Evolutionary conservation across 2,797 vertebrate species (phyloP), one percentile per base, ranked within the genome.

Genomic region (Distichodus sexfasciatus): DNA sequence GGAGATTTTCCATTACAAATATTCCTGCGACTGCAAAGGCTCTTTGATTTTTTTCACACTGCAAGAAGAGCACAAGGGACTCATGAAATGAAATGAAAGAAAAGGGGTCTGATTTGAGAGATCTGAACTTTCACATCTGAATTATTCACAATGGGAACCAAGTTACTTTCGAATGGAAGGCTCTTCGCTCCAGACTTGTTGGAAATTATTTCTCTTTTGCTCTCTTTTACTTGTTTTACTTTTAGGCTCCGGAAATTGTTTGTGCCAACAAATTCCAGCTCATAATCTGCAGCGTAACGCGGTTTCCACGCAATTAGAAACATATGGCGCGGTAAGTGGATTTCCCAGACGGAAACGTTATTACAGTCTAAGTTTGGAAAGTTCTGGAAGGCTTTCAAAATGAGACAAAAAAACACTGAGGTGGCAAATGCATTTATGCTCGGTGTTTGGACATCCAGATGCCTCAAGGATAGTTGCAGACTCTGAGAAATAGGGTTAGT

Each of bases 131-230:
- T 55, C 36, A 21, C 21, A 35, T 43, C 24, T 59, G 2, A 66
- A 66, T 68, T 19, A 31, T 57, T 67, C 40, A 58, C 62, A 72
- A 24, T 24, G n/a, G 35, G 51, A 21, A 54, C 47, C 28, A 44
- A 17, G 47, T 62, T 54, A 23, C 58, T 62, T 36, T 41, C 36
- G 46, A 17, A 23, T 61, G 50, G 12, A 36, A 26, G 38, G 17
- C 48, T 70, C 10, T 38, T 46, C 21, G 29, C 40, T 70, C 46
- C 9, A 64, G 10, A n/a, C 15, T 31, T 31, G 7, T 62, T 48
- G 31, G 17, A 3, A 54, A 41, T 17, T 36, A 43, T 55, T 59
- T 23, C 33, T 46, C 8, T 26, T 35, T 29, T 6, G 57, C n/a
- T 36, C 35, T 17, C 1, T 38, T 59, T 43, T 23, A n/a, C 43